Evolutionary conservation across 2,888 invertebrate genomes (phyloP).

Genomic region (Andrena chrysosceles): DNA sequence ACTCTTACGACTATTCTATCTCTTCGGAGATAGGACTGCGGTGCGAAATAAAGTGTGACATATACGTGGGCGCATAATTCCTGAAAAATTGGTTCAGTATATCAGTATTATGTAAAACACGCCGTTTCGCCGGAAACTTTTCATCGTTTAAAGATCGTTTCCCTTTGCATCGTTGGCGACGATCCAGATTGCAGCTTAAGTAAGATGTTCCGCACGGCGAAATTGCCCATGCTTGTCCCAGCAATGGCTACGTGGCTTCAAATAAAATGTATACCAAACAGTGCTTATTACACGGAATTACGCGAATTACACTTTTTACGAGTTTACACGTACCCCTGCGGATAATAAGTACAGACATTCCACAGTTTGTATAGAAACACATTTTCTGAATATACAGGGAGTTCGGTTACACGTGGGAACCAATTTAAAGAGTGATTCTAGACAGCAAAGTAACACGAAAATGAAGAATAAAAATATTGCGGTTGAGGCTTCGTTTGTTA

Average conservation of each 20-base stretch:
- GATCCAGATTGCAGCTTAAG: conserved; percentile 51
- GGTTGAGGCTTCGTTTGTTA: too few relatives aligned
- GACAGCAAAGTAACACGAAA: too few relatives aligned
- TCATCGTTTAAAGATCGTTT: conserved; percentile 55
- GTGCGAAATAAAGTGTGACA: conserved; percentile 24
- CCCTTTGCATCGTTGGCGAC: conserved; percentile 34
- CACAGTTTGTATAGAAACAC: too few relatives aligned
- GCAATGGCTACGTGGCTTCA: conserved; percentile 30
- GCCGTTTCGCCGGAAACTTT: conserved; percentile 36
- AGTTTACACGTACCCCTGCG: too few relatives aligned
- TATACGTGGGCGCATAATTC: conserved; percentile 15
- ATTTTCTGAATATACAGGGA: too few relatives aligned
- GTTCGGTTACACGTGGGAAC: too few relatives aligned
- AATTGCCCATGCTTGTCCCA: conserved; percentile 23
- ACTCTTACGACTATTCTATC: conserved; percentile 15
- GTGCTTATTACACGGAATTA: neutral
- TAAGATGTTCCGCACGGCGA: conserved; percentile 39
- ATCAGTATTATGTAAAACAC: conserved; percentile 52
- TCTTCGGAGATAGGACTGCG: conserved; percentile 15
- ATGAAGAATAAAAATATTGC: too few relatives aligned
- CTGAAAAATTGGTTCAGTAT: conserved; percentile 38
- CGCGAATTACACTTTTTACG: neutral
- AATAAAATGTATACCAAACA: conserved; percentile 6
- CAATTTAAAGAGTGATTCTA: too few relatives aligned
- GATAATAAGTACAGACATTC: too few relatives aligned